Evolutionary conservation across 2,113 vertebrate genomes (phyloP).

Genomic region (Lasiurus borealis): DNA sequence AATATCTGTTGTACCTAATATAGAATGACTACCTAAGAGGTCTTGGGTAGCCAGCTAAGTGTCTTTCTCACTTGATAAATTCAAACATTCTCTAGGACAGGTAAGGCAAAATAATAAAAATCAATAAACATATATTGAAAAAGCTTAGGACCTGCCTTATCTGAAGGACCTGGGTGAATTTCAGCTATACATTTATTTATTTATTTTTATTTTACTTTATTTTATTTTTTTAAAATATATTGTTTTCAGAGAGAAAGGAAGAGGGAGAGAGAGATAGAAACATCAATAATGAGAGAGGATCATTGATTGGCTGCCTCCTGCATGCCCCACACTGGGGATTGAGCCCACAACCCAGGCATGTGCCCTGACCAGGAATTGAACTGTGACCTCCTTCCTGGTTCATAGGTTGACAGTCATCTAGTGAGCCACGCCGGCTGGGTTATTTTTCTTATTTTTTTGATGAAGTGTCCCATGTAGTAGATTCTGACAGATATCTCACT

Average conservation of each 20-base stretch:
- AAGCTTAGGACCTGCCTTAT: constrained; percentile 18
- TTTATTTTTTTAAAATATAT: no score
- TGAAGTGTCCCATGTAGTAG: not conserved
- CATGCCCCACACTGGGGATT: no score
- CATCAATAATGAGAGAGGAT: no score
- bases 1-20: not conserved
- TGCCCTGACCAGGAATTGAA: no score
- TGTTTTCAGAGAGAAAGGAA: no score
- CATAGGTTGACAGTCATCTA: no score
- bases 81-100: constrained; percentile 8
- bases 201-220: no score
- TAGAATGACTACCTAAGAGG: constrained; percentile 45
- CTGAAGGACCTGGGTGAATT: not conserved
- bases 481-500: not conserved
- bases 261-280: no score
- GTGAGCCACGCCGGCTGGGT: no score
- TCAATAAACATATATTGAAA: not conserved
- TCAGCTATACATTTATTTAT: not conserved
- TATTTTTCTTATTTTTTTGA: not conserved
- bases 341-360: no score
- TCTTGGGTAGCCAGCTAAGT: not conserved
- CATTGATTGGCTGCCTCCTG: no score
- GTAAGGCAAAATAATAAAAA: constrained; percentile 10
- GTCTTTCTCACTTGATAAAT: constrained; percentile 21
- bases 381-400: no score